A percentile compares a stretch with the other conserved stretches of the same genome.
Evolutionary conservation across 2,113 vertebrate species (phyloP).

Genomic region (Periophthalmus modestus): DNA sequence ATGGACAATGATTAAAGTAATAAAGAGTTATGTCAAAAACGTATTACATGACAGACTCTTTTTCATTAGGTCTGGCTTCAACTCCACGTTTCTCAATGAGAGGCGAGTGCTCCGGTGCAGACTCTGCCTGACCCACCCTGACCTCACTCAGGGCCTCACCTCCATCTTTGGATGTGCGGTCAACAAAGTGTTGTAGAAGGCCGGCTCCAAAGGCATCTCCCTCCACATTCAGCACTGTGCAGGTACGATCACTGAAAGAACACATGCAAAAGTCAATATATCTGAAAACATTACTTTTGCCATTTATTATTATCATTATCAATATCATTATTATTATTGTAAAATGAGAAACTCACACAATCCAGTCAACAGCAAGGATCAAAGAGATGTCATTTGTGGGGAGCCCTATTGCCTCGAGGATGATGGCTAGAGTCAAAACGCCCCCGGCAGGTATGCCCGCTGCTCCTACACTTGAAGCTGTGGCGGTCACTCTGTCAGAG

Average conservation of each 20-base stretch:
- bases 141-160: constrained; percentile 55
- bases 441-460: constrained; percentile 90
- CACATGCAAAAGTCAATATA: not conserved
- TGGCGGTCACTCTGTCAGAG: constrained; percentile 82
- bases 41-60: constrained; percentile 80
- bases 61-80: constrained; percentile 39
- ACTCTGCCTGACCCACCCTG: constrained; percentile 14
- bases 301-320: no score
- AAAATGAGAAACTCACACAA: constrained; percentile 82
- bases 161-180: constrained; percentile 44
- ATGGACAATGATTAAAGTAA: not conserved
- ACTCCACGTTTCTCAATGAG: constrained; percentile 68
- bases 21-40: not conserved
- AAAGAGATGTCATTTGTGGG: constrained; percentile 86
- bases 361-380: constrained; percentile 91
- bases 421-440: constrained; percentile 87
- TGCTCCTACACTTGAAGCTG: constrained; percentile 89
- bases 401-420: constrained; percentile 85
- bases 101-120: constrained; percentile 69
- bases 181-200: constrained; percentile 81
- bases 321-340: no score
- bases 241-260: constrained; percentile 85
- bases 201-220: constrained; percentile 88
- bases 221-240: constrained; percentile 88
- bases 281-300: no score